Evolutionary conservation across 2,888 invertebrate species (phyloP), one percentile per base, ranked within the genome.

Genomic region (Synanthedon andrenaeformis): DNA sequence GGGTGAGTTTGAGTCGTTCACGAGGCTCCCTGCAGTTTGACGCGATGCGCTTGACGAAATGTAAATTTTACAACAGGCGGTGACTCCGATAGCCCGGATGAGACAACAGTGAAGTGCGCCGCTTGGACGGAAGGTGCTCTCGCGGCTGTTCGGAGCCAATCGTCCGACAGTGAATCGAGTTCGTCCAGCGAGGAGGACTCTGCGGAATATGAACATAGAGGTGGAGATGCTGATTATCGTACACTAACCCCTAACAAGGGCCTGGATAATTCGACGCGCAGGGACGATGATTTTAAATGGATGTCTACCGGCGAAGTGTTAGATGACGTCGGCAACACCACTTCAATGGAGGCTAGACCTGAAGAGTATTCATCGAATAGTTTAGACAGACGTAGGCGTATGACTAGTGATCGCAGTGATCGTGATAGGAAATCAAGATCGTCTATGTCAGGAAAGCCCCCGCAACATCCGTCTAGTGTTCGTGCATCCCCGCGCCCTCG

Each of bases 221-320:
- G 85, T 57, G 90, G 89, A 69, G 90, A 90, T 67, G 89, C 88
- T 61, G 91, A 92, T 69, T 92, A 92, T 72, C 78, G 76, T 45
- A 87, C 86, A 14, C 63, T 85, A 58, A 87, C 87, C 28, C 87
- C 87, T 13, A 79, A 69, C 57, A 74, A 73, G 60, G 75, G 80
- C 42, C 63, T 79, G 42, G 91, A 91, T 72, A 89, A 90, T 68
- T 90, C 91, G 51, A 90, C 91, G 11, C 82, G 90, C 57, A 90
- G 92, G 69, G 90, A 91, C 72, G 89, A 90, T 71, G 91, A 91
- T 74, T 92, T 92, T 74, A 91, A 90, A 78, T 92, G 92, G 92
- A 88, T 92, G 75, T 89, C 86, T 8, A 74, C 76, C 12, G 78
- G 67, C 56, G 81, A 75, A 56, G 72, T 79, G 65, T 77, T 76